Base-by-base conservation (phyloP, 2,113 vertebrate species). In the Alouatta palliata region DNA sequence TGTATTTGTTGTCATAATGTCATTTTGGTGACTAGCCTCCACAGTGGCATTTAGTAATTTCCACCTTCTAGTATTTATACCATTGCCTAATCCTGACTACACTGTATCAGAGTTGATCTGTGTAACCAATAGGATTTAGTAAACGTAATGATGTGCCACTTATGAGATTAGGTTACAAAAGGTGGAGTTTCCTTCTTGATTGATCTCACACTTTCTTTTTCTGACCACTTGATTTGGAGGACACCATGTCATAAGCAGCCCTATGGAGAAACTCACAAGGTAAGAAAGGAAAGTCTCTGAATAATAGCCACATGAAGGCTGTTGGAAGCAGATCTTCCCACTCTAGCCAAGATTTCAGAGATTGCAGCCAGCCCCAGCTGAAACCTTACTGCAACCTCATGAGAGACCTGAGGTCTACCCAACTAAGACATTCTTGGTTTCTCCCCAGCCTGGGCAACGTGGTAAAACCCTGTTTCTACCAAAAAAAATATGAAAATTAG, bases 161-260 rank as follows among this genome's bases (percentile, higher is more conserved):
- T 92, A 66, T 43, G 20, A 85, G 45, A 32, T 85, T 64, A 68
- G 84, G 43, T 92, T 79, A n/a, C 86, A n/a, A 90, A 64, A 94
- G 23, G 49, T 11, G 2, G 13, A 70, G 2, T 30, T 76, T 56
- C 71, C 6, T 2, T 91, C 64, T 85, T 2, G 0, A 0, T 43
- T 40, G 32, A 25, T 66, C 0, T 87, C 82, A 73, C 0, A 6
- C 13, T 47, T 52, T 21, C 16, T 73, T 49, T 91, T n/a, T 83
- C 25, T 86, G 20, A 68, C 35, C 45, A 47, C 43, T 82, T 73
- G 87, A 68, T 87, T 21, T 61, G 47, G 12, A 52, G n/a, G n/a
- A 66, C 77, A 20, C 43, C 58, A 35, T 30, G 4, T 58, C 58
- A 49, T 84, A 10, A 82, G 27, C 30, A 68, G 10, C 56, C 37